Base-by-base conservation (phyloP, 2,888 invertebrate species). In the Scelioninae gen. 2 region DNA sequence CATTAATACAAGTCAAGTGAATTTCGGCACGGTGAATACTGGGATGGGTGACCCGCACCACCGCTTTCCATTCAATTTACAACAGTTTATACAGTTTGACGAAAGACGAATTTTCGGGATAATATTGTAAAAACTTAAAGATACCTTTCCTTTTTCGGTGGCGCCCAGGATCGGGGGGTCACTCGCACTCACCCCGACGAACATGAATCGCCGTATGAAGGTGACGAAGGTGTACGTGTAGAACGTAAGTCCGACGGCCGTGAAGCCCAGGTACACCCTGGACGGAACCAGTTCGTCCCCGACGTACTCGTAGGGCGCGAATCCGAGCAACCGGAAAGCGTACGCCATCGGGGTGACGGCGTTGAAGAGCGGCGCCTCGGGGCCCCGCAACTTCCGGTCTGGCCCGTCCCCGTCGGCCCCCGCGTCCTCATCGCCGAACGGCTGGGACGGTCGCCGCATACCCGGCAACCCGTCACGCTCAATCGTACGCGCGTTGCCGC, bases 91-190 rank as follows among this genome's bases (percentile, higher is more conserved):
- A n/a, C n/a, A n/a, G n/a, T n/a, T n/a, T n/a, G n/a, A n/a, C n/a
- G n/a, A n/a, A n/a, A n/a, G n/a, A n/a, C n/a, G n/a, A n/a, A n/a
- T n/a, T n/a, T n/a, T n/a, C n/a, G n/a, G n/a, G n/a, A n/a, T n/a
- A n/a, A n/a, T n/a, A n/a, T n/a, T n/a, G n/a, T n/a, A n/a, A n/a
- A n/a, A n/a, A n/a, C 10, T 2, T 35, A 11, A 10, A 10, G 2
- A 37, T 75, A 85, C 85, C 83, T 85, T 85, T 0, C 64, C 64
- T 0, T 73, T 78, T 64, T 84, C 83, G 2, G 82, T 82, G 9
- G 75, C 58, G 4, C 57, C 76, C 0, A 83, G 48, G 7, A 82
- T 3, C 0, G 68, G 41, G 1, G 60, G 13, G 0, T 65, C 45
- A 10, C 11, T 6, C 5, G 16, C 28, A 3, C 45, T 43, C 2